A percentile compares a stretch with the other conserved stretches of the same genome.
Evolutionary conservation across 2,888 invertebrate species (phyloP).

Genomic region (Himalopsyche japonica): DNA sequence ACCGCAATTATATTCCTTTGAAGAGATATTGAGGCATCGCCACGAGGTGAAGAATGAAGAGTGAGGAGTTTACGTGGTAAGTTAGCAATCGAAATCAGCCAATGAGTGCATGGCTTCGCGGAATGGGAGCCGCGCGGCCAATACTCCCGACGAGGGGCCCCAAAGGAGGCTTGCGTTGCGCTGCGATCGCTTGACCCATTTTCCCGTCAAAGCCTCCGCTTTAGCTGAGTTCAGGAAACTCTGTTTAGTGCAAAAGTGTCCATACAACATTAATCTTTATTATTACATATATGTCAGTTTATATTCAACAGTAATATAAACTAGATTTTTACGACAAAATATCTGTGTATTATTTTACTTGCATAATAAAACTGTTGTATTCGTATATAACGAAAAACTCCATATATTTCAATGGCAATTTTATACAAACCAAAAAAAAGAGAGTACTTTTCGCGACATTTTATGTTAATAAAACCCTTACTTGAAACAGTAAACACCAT

Average conservation of each 20-base stretch:
- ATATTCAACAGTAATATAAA: not conserved
- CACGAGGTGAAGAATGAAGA: not conserved
- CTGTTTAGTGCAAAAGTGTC: not conserved
- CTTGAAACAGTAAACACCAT: too few relatives aligned
- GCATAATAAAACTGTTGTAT: too few relatives aligned
- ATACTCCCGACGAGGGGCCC: slow-evolving; percentile 32
- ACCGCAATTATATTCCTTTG: too few relatives aligned
- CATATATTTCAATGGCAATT: too few relatives aligned
- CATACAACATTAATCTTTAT: not conserved
- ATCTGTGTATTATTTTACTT: too few relatives aligned
- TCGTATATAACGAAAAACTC: too few relatives aligned
- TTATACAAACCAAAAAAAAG: too few relatives aligned
- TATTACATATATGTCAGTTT: not conserved
- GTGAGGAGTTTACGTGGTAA: not conserved
- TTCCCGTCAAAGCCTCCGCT: not conserved
- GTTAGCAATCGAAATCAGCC: slow-evolving; percentile 6
- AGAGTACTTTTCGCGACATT: too few relatives aligned
- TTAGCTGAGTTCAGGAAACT: not conserved
- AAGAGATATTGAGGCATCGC: not conserved
- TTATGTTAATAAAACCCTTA: too few relatives aligned
- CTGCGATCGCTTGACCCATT: slow-evolving; percentile 20
- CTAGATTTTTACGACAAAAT: too few relatives aligned
- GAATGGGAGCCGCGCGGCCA: slow-evolving; percentile 26
- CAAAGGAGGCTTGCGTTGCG: slow-evolving; percentile 16
- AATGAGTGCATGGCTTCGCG: slow-evolving; percentile 2